Base-by-base conservation (phyloP, 2,113 vertebrate genomes). In the Ciconia stormi region DNA sequence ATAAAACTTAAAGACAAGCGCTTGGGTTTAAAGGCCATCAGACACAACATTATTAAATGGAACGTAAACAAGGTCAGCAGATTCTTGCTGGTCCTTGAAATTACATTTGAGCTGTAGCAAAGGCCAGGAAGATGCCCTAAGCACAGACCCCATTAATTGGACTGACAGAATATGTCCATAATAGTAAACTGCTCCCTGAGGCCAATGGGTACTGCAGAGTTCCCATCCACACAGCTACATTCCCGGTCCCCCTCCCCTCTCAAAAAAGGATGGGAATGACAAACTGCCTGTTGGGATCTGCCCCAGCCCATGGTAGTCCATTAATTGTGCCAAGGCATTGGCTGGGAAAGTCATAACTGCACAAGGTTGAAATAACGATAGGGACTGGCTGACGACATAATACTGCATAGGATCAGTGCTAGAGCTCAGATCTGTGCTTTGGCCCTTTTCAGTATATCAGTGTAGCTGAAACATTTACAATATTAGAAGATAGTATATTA, bases 1-100 rank as follows among this genome's bases (percentile, higher is more conserved):
- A 95, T 97, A 97, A 97, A 97, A 94, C 70, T 89, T 95, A 85
- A 91, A 97, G 91, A 95, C 83, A 89, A 93, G 73, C 52, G 72
- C 62, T 89, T 93, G 73, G 73, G 53, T 90, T 94, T 96, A 97
- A 95, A 97, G 83, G 83, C 65, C 66, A 87, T 70, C 77, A 89
- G 55, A 89, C 58, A 93, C 55, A 82, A 61, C 25, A 47, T 90
- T 94, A 93, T 95, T 95, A 96, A 95, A 95, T 95, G 93, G 70
- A 96, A 95, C 17, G 0, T 91, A 97, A 97, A 96, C 89, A 84
- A 85, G 95, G 83, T 93, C 89, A 95, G 70, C 29, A 82, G 18
- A 91, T 94, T 95, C 53, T 79, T 94, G 25, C 62, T 88, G 85
- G 58, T 70, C 74, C 62, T 88, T 92, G 92, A 97, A 96, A 82